Percentiles rank a stretch among this genome's conserved stretches.
phyloP scores from a whole-genome alignment of 1,140 invertebrate genomes.

The Fopius arisanus region DNA sequence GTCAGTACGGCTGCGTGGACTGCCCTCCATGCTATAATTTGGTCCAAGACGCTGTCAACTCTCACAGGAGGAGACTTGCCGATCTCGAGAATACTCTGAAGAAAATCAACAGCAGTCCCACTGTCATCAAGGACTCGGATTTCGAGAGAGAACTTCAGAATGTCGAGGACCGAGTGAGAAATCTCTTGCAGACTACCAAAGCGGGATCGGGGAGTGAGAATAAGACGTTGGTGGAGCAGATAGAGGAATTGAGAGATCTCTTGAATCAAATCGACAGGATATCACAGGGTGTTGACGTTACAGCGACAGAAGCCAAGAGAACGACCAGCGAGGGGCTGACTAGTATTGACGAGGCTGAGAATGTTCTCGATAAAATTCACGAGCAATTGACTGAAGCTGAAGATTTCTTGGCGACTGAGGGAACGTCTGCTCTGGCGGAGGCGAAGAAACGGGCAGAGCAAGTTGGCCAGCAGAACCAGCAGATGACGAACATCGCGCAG shows the following conservation, averaged over 20 bases:
- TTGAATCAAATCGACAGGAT: conserved; percentile 73
- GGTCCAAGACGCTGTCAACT: conserved; percentile 85
- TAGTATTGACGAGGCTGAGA: conserved; percentile 79
- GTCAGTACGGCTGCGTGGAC: conserved; percentile 85
- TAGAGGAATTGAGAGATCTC: conserved; percentile 74
- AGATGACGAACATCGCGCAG: conserved; percentile 90
- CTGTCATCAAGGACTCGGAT: conserved; percentile 83
- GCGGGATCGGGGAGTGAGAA: conserved; percentile 73
- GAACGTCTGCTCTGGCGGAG: conserved; percentile 76
- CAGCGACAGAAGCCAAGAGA: conserved; percentile 69
- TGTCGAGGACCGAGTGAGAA: conserved; percentile 76
- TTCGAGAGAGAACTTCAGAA: conserved; percentile 80
- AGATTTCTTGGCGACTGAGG: conserved; percentile 82
- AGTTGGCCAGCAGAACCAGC: conserved; percentile 88
- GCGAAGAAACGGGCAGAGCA: conserved; percentile 84
- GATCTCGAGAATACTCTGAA: conserved; percentile 76
- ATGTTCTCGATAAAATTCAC: conserved; percentile 76
- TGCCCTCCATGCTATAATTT: conserved; percentile 94
- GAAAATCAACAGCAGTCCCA: conserved; percentile 77
- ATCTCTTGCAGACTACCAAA: conserved; percentile 75
- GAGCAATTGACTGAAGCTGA: conserved; percentile 75
- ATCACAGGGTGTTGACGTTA: conserved; percentile 69
- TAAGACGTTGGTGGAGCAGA: conserved; percentile 71
- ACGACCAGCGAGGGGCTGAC: conserved; percentile 70
- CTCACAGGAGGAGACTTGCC: conserved; percentile 78